Base-by-base conservation (phyloP, 1,140 invertebrate species). In the Hetaerina americana region DNA sequence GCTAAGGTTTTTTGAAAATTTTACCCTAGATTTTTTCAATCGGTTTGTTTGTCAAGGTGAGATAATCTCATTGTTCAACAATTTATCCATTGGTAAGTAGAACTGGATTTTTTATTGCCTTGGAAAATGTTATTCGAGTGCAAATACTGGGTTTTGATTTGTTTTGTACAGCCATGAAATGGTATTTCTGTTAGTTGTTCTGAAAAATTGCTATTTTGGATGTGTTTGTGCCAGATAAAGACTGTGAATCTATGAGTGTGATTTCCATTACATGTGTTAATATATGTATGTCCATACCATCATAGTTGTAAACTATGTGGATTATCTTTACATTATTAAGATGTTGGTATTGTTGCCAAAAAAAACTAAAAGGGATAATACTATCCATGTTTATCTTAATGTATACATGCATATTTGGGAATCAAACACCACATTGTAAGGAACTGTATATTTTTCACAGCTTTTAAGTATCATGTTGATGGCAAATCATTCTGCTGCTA, bases 91-190 rank as follows among this genome's bases (percentile, higher is more conserved):
- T 57, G 40, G 40, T 57, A 57, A 57, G 40, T 57, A 57, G 22
- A 57, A 57, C n/a, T 68, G 66, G 18, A n/a, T n/a, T 68, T 68
- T 68, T 68, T 68, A 26, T 68, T 68, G 24, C 66, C 66, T 68
- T 68, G 24, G 24, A 68, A 26, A 68, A 68, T 26, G 66, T 68
- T 26, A 27, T 26, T 68, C 27, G 24, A 26, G 25, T 68, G 66
- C 66, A 68, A 57, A 57, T 57, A 57, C 40, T 57, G 40, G 40
- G 40, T 57, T 57, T 57, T 57, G 15, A 57, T 57, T 57, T 57
- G 1, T 57, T 57, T 18, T 57, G 40, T n/a, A n/a, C n/a, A 57
- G 15, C 22, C 40, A 57, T 57, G 22, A 18, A 12, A 18, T 18
- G 15, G 40, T 57, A 57, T 8, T 57, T 57, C 15, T 57, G 15